Conservation (phyloP, 2,113 vertebrate genomes). For the Microcebus tavaratra region DNA sequence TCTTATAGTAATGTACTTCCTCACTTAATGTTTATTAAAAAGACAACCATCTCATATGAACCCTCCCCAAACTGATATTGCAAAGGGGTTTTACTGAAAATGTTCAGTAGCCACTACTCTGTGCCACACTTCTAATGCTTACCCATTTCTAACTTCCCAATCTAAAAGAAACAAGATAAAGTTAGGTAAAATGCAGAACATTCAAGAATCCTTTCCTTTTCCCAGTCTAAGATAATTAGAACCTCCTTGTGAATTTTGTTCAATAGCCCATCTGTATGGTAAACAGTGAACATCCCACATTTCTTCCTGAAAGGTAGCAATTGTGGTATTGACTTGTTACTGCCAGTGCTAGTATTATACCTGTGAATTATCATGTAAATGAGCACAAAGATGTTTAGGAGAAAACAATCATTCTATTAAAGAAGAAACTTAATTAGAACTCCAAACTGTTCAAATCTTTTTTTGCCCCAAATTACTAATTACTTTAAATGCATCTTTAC, state of each 20-base stretch:
- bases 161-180: background rate
- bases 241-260: background rate
- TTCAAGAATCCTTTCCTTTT: background rate
- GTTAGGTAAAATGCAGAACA: background rate
- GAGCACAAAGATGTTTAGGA: background rate
- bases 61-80: background rate
- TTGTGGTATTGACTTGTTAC: background rate
- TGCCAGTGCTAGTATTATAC: background rate
- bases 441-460: background rate
- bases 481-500: slow-evolving; percentile 7
- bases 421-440: background rate
- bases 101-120: background rate
- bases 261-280: background rate
- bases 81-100: background rate
- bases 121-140: accelerated
- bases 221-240: background rate
- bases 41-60: background rate
- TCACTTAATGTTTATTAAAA: background rate
- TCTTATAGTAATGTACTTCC: background rate
- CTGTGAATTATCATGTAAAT: slow-evolving; percentile 53
- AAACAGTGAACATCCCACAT: background rate
- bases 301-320: background rate
- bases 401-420: background rate
- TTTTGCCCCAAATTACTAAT: background rate
- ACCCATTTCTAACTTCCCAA: background rate